These are phyloP conservation scores for Ochotona princeps DNA, from an alignment of 2,113 vertebrate genomes.

Conservation along the genomic window DNA sequence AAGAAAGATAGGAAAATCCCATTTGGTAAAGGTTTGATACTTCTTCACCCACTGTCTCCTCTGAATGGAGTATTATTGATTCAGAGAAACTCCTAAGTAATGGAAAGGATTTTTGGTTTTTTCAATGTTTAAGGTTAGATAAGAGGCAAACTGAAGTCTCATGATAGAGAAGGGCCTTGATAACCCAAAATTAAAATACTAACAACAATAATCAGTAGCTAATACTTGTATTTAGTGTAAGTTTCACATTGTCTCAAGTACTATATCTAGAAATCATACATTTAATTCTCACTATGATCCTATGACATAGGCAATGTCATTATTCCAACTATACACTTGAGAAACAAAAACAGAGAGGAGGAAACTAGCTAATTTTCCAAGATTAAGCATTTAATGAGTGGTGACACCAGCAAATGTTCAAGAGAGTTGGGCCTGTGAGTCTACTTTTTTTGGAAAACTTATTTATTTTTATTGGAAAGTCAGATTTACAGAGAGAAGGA, in stretches of 20 bases:
- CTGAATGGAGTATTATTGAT: not conserved
- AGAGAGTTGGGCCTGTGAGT: too few species aligned
- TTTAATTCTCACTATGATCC: not conserved
- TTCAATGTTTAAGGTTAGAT: not conserved
- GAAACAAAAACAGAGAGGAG: not conserved
- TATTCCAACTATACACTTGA: not conserved
- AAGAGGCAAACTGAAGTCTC: not conserved
- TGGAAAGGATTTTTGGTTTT: not conserved
- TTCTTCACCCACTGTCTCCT: not conserved
- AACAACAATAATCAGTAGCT: not conserved
- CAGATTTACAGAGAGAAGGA: too few species aligned
- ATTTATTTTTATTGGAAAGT: too few species aligned
- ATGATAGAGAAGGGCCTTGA: not conserved
- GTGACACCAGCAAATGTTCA: not conserved
- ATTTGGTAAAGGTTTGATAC: not conserved
- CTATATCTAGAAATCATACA: not conserved
- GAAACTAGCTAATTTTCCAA: not conserved
- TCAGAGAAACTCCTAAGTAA: not conserved
- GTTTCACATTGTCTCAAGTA: not conserved
- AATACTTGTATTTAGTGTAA: not conserved
- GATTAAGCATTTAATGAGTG: not conserved
- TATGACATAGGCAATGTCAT: not conserved
- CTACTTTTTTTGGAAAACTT: too few species aligned
- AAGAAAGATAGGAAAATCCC: not conserved
- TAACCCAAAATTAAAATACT: not conserved